Evolutionary conservation across 2,797 vertebrate species (phyloP), one percentile per base, ranked within the genome.

Genomic region (Eutrigla gurnardus): DNA sequence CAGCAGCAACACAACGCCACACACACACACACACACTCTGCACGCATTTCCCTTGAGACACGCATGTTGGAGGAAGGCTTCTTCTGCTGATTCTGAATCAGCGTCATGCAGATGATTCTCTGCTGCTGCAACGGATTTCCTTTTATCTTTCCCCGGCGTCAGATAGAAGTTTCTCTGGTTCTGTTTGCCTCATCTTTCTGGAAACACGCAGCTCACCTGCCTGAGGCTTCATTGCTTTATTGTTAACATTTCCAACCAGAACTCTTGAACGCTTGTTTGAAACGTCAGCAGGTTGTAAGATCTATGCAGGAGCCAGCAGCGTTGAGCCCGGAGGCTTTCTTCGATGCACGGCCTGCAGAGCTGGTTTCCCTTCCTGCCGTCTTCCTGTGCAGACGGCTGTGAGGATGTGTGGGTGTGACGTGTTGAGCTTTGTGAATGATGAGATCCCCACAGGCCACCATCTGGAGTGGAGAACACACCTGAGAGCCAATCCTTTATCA

Each of bases 111-210:
- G 59, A 70, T 78, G 67, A 15, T 49, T 64, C 50, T 74, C 39
- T 52, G 36, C 61, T 50, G 33, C 50, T 69, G 49, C 60, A 25
- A 18, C 50, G 40, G 10, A 53, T 70, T 50, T 83, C 49, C 37
- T 52, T 67, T 79, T n/a, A 66, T 83, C 64, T 70, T 68, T 50
- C 76, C 45, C 47, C 73, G 73, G 66, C 49, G 61, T 52, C 46
- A 69, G 18, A 53, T 59, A 3, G 35, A 69, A 59, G 45, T 64
- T 57, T 46, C 40, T 71, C 14, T 54, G 6, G 57, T 18, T 57
- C 17, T 46, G 14, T 64, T 77, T 54, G 40, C 15, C 45, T 73
- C 37, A 37, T 33, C 47, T 40, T 11, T 33, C 4, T 54, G 63
- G 3, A 53, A 15, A n/a, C 10, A n/a, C 13, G 9, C 58, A 18